A percentile compares a stretch with the other conserved stretches of the same genome.
These are phyloP conservation scores for Poecilia wingei DNA, from an alignment of 2,797 vertebrate genomes.

Conservation along the genomic window DNA sequence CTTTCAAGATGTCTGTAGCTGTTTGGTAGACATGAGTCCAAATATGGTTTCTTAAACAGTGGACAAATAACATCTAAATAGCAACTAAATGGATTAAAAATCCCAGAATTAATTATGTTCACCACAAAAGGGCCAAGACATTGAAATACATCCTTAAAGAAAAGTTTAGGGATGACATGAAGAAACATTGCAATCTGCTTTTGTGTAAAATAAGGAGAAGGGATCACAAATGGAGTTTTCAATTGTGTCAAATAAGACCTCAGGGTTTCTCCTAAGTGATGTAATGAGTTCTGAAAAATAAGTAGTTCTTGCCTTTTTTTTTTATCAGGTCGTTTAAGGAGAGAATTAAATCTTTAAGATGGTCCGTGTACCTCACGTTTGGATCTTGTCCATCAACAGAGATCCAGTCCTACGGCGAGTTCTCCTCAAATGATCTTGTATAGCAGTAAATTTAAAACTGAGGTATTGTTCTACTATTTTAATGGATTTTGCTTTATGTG, in stretches of 20 bases:
- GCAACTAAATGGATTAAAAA: not conserved
- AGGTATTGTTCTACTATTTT: not conserved
- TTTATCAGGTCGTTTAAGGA: not conserved
- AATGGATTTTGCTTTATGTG: not conserved
- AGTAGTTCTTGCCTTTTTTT: not conserved
- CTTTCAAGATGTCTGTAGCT: not conserved
- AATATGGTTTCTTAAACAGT: not conserved
- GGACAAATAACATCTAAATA: not conserved
- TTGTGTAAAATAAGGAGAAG: not conserved
- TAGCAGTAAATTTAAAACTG: not conserved
- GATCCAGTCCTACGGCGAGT: not conserved
- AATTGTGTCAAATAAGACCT: not conserved
- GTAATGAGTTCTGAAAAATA: slow-evolving; percentile 1
- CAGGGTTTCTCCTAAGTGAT: not conserved
- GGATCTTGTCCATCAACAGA: not conserved
- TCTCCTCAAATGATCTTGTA: not conserved
- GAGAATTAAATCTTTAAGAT: slow-evolving; percentile 3
- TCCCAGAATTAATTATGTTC: not conserved
- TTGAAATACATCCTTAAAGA: not conserved
- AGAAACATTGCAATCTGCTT: not conserved
- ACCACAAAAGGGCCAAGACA: not conserved
- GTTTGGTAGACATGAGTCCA: not conserved
- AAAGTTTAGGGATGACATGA: not conserved
- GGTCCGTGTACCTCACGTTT: not conserved
- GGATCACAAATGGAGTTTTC: not conserved